Evolutionary conservation across 2,888 invertebrate species (phyloP).

Genomic region (Cactoblastis cactorum): DNA sequence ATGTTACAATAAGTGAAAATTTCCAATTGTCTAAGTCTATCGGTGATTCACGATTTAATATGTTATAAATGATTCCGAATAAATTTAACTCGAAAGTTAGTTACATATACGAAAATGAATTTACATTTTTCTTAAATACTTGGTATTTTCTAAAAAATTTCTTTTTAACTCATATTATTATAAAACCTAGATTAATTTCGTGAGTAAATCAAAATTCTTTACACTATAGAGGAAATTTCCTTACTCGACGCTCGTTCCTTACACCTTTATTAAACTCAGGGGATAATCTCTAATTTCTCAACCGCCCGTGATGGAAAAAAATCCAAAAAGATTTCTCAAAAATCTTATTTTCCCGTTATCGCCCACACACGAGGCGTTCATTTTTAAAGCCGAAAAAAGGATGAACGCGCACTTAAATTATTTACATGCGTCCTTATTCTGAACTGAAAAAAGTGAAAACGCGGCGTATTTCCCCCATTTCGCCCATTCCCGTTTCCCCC

Average conservation of each 20-base stretch:
- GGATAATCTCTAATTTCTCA: slow-evolving; percentile 12
- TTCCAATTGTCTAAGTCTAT: too few species aligned
- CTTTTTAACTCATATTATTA: too few species aligned
- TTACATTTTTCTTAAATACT: too few species aligned
- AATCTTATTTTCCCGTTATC: slow-evolving; percentile 14
- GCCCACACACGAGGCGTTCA: slow-evolving; percentile 25
- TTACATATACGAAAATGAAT: too few species aligned
- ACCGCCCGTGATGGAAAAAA: background rate
- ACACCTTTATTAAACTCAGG: slow-evolving; percentile 12
- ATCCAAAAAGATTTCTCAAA: background rate
- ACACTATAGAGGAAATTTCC: too few species aligned
- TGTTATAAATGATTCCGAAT: too few species aligned
- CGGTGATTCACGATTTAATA: too few species aligned
- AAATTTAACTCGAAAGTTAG: too few species aligned
- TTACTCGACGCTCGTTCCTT: background rate
- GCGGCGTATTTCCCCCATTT: slow-evolving; percentile 36
- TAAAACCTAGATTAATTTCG: background rate
- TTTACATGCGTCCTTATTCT: slow-evolving; percentile 47
- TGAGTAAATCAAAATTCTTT: too few species aligned
- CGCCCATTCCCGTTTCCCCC: slow-evolving; percentile 1
- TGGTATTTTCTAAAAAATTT: too few species aligned
- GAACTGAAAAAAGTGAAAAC: slow-evolving; percentile 50
- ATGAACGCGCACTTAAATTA: slow-evolving; percentile 50
- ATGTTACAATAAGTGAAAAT: background rate
- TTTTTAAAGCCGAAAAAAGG: slow-evolving; percentile 47